Percentiles rank a stretch among this genome's conserved stretches.
Evolutionary conservation across 2,797 vertebrate species (phyloP).

Genomic region (Limnodromus scolopaceus): DNA sequence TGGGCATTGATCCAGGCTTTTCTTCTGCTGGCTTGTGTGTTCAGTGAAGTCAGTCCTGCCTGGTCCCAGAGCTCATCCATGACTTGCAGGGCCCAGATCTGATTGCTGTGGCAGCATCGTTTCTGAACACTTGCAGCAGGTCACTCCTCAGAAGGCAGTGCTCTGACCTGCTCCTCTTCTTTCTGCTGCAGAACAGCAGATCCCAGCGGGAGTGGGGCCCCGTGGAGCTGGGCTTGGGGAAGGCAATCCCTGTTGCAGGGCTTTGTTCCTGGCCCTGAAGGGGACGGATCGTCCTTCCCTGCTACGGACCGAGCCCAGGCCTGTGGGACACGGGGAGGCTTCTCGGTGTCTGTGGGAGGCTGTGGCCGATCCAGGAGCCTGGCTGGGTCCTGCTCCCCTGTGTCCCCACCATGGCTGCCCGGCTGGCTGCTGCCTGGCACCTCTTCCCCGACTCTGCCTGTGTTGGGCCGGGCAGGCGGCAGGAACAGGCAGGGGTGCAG

Average conservation of each 20-base stretch:
- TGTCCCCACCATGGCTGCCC: fast-evolving
- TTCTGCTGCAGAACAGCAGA: background rate
- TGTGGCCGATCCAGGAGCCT: background rate
- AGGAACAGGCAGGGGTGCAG: background rate
- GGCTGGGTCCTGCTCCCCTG: background rate
- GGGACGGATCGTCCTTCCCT: background rate
- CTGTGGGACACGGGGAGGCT: background rate
- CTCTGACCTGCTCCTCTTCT: background rate
- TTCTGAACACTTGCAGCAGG: background rate
- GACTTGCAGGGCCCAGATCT: background rate
- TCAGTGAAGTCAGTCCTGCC: background rate
- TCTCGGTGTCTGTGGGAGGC: fast-evolving
- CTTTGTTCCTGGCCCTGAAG: background rate
- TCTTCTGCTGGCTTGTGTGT: background rate
- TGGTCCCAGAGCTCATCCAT: background rate
- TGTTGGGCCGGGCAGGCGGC: background rate
- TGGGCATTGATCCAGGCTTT: background rate
- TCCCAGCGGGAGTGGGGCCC: background rate
- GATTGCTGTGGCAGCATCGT: background rate
- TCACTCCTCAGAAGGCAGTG: background rate
- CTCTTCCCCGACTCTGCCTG: fast-evolving
- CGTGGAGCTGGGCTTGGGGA: background rate
- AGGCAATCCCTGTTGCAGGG: background rate
- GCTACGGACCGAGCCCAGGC: background rate
- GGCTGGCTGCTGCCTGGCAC: background rate